Base-by-base conservation (phyloP, 2,888 invertebrate genomes). In the Drosophila macrospina region DNA sequence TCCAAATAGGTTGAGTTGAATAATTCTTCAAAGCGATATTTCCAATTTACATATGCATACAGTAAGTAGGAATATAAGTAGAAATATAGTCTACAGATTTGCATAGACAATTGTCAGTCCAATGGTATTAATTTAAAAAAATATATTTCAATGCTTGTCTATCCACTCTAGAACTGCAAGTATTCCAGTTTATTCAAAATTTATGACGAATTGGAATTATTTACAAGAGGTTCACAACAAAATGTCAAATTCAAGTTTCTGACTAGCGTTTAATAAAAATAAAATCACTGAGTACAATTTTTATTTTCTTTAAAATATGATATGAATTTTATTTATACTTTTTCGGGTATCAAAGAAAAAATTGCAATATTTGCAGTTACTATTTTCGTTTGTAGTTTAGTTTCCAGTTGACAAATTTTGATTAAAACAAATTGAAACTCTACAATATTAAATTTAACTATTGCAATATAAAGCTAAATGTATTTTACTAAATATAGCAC, bases 41-140 rank as follows among this genome's bases (percentile, higher is more conserved):
- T 36, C 13, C 68, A 68, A 86, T 86, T 80, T 80, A 60, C 83
- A 83, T 80, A 80, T 66, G 70, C 70, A 81, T 68, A 61, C 36
- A 45, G 52, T 45, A 41, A 41, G 24, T 20, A 16, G 0, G 15
- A n/a, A 50, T 37, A 45, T 10, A 30, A 34, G 32, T 36, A 0
- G 13, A 54, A 44, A 64, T 48, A 50, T 44, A 37, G 52, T 20
- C 36, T 51, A 15, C 34, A 44, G 16, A 64, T 59, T 60, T 70
- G 44, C 54, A 59, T 59, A 41, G 7, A 4, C 54, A 57, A 51
- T 45, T 56, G 39, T 34, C 37, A 45, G 32, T 26, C n/a, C 37
- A 51, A 28, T 20, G 36, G 52, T 36, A 15, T 8, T 4, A 13
- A 8, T 13, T 13, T 10, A 32, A 13, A 3, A 55, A 44, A 24